A percentile compares a stretch with the other conserved stretches of the same genome.
Conservation (phyloP, 2,797 vertebrate species). For the Champsocephalus gunnari region DNA sequence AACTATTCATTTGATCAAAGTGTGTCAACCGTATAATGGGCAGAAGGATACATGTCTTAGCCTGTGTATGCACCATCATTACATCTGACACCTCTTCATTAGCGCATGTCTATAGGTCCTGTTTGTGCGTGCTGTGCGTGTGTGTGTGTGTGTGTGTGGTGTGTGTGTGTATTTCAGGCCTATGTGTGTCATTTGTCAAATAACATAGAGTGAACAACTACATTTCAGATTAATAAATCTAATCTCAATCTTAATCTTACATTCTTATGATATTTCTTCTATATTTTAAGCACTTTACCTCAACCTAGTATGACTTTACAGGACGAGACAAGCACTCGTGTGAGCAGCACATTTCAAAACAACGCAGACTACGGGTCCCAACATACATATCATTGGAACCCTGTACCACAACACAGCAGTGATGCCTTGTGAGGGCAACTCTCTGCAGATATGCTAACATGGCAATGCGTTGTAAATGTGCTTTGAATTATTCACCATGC, state of each 20-base stretch:
- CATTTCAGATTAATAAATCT: too few species aligned
- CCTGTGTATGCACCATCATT: not conserved
- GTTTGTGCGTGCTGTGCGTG: too few species aligned
- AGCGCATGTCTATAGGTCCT: too few species aligned
- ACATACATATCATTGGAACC: not conserved
- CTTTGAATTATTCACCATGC: conserved; percentile 74
- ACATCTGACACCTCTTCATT: too few species aligned
- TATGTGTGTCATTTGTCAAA: too few species aligned
- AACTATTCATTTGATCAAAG: not conserved
- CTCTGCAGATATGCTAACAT: conserved; percentile 50
- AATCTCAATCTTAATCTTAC: too few species aligned
- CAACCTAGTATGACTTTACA: conserved; percentile 5
- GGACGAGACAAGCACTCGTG: conserved; percentile 15
- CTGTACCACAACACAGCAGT: conserved; percentile 14
- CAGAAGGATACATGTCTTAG: not conserved
- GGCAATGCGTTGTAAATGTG: conserved; percentile 56
- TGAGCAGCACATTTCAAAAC: conserved; percentile 22
- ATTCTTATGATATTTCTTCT: conserved; percentile 1
- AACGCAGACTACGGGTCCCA: conserved; percentile 16
- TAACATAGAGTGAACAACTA: too few species aligned
- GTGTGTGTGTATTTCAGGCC: too few species aligned
- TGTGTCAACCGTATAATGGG: too few species aligned
- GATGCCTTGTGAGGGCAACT: conserved; percentile 36
- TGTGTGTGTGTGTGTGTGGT: too few species aligned
- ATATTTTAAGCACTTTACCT: conserved; percentile 9